Evolutionary conservation across 2,113 vertebrate species (phyloP), one percentile per base, ranked within the genome.

Genomic region (Chionis minor): DNA sequence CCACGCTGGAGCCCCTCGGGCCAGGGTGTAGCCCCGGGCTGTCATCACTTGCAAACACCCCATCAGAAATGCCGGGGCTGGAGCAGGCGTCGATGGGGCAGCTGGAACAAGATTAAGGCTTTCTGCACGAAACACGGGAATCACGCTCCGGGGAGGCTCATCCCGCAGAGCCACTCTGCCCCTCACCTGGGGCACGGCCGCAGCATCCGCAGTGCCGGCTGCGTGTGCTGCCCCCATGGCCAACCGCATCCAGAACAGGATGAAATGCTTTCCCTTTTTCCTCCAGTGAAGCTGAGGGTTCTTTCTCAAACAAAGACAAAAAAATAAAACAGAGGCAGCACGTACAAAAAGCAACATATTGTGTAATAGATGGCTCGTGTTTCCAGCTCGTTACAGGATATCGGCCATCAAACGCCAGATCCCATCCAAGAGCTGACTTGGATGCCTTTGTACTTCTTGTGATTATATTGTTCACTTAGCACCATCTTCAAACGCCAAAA

Each of bases 121-220:
- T 88, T 20, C 33, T 22, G 12, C 6, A 2, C 17, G 8, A 30
- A 65, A 32, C 22, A 44, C 0, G 0, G 26, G 30, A 73, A 49
- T 55, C 17, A 6, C 30, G 12, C 52, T 35, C 11, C 2, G 0
- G n/a, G 49, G 44, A 42, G 30, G 18, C 18, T 49, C 3, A 0
- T 58, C 45, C 61, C 4, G 0, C 59, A 40, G 24, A 6, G 15
- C 1, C 0, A 44, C 52, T 13, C 73, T 49, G 71, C 22, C 26
- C 35, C 54, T 66, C 5, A 3, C 17, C 21, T 5, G 0, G 9
- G 0, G 9, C 35, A 9, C 8, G 2, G 27, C 22, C 1, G 2
- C 9, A 21, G 56, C 2, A 2, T 38, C 59, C 38, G 22, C 49
- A 51, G 23, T 7, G 49, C 22, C 49, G 6, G 49, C 22, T 24